Percentiles rank a stretch among this genome's conserved stretches.
These are phyloP conservation scores for Heliconius nattereri DNA, from an alignment of 1,140 invertebrate species.

Conservation along the genomic window DNA sequence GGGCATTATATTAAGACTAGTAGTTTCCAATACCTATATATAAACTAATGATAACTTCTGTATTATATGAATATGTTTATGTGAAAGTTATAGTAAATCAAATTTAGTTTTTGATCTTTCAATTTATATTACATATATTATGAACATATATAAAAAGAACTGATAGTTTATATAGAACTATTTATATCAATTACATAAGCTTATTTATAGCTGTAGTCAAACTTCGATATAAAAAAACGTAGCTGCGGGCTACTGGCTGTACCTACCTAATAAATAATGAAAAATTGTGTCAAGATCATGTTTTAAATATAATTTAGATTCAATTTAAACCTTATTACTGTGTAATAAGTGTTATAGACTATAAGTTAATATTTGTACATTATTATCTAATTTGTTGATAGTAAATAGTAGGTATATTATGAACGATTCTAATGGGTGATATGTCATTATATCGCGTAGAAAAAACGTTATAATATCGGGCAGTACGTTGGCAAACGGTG, in stretches of 20 bases:
- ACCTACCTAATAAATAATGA: conserved; percentile 1
- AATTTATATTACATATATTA: neutral
- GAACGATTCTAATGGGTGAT: neutral
- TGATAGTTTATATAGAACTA: conserved; percentile 8
- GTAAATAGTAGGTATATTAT: neutral
- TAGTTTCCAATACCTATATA: too few relatives aligned
- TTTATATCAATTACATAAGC: conserved; percentile 22
- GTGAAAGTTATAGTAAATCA: neutral
- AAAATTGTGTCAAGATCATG: conserved; percentile 25
- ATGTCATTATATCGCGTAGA: too few relatives aligned
- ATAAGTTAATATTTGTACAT: neutral
- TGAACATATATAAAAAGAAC: neutral
- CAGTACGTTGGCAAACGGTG: too few relatives aligned
- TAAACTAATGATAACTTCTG: too few relatives aligned
- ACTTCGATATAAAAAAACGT: neutral
- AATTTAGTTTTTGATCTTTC: neutral
- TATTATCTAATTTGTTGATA: neutral
- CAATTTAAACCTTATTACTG: conserved; percentile 18
- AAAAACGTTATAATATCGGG: too few relatives aligned
- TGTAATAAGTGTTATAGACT: neutral
- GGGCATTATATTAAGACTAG: too few relatives aligned
- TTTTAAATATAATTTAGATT: neutral
- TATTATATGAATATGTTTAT: too few relatives aligned
- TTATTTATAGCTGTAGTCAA: conserved; percentile 13
- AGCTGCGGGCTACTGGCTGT: neutral